These are phyloP conservation scores for Nothoprocta pentlandii DNA, from an alignment of 2,113 vertebrate genomes.

Conservation along the genomic window DNA sequence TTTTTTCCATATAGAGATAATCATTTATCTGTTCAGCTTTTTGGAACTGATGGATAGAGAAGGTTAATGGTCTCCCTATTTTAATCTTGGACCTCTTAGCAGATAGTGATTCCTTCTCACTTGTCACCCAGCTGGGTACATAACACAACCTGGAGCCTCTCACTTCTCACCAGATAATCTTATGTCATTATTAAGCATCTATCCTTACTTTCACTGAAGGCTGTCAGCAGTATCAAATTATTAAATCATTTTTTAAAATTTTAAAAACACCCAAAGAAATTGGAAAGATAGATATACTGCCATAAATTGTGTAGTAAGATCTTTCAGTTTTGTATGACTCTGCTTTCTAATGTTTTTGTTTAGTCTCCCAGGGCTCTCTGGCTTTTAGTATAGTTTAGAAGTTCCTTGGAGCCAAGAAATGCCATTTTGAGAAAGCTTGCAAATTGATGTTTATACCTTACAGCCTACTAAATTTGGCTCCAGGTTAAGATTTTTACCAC, in stretches of 20 bases:
- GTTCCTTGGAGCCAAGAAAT: neutral
- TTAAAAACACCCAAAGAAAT: neutral
- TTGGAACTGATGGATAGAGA: neutral
- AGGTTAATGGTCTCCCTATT: neutral
- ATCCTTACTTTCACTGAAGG: neutral
- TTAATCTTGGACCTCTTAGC: neutral
- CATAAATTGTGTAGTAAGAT: neutral
- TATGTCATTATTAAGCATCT: neutral
- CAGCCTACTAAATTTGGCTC: neutral
- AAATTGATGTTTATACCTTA: neutral
- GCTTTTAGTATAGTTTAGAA: neutral
- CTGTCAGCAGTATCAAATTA: neutral
- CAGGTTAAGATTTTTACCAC: neutral
- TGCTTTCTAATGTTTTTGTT: neutral
- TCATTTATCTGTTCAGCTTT: neutral
- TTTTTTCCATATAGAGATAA: neutral
- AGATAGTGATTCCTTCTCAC: neutral
- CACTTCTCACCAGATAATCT: neutral
- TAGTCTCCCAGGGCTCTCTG: neutral
- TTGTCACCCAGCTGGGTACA: neutral
- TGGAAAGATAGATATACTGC: neutral
- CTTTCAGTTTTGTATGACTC: neutral
- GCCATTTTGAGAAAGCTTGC: neutral
- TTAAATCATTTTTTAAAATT: neutral
- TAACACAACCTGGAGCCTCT: neutral